Conservation (phyloP, 1,140 invertebrate species). For the Alviniconcha marisindica region DNA sequence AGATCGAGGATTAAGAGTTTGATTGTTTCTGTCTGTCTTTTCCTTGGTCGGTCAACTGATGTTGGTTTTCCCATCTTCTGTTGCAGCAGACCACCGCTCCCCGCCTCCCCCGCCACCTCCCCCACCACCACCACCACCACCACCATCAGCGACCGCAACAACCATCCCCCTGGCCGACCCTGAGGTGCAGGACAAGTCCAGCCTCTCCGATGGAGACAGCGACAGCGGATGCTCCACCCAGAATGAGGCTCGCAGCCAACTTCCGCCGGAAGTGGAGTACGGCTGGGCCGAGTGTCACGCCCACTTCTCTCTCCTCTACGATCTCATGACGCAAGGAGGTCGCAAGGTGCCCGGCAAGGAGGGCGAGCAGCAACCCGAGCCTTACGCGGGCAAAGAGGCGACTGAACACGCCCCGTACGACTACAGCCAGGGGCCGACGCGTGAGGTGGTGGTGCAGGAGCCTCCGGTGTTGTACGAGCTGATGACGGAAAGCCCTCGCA, state of each 20-base stretch:
- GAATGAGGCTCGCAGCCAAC: constrained; percentile 52
- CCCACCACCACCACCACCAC: neutral
- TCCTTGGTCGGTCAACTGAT: no score
- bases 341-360: constrained; percentile 22
- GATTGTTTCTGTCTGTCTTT: no score
- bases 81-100: constrained; percentile 1
- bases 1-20: no score
- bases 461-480: constrained; percentile 40
- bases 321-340: constrained; percentile 61
- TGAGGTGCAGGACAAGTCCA: constrained; percentile 31
- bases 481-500: constrained; percentile 49
- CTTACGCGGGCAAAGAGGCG: constrained; percentile 21
- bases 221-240: constrained; percentile 58
- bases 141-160: neutral
- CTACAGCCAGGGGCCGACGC: constrained; percentile 36
- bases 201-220: constrained; percentile 54
- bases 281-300: constrained; percentile 54
- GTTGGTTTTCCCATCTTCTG: no score
- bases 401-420: constrained; percentile 13
- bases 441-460: constrained; percentile 27
- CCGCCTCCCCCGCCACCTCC: neutral
- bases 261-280: constrained; percentile 58
- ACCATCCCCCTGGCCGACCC: neutral
- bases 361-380: no score
- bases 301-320: constrained; percentile 57